These are phyloP conservation scores for Orthonychiurus folsomi DNA, from an alignment of 2,888 invertebrate species.

Conservation along the genomic window DNA sequence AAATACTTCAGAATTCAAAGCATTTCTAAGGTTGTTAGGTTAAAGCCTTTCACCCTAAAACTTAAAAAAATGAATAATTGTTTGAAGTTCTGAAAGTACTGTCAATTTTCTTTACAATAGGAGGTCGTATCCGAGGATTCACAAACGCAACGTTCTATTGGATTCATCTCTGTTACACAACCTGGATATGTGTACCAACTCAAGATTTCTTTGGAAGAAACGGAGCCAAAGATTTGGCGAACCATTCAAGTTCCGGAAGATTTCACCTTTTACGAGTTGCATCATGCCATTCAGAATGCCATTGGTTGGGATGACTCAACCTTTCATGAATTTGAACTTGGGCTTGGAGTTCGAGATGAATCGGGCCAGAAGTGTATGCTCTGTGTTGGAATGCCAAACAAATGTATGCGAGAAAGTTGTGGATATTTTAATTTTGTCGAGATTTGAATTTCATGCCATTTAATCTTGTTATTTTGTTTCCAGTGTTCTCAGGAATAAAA, in stretches of 20 bases:
- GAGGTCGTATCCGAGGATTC: no score
- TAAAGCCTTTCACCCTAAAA: no score
- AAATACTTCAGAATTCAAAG: no score
- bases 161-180: background rate
- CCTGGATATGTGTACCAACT: slow-evolving; percentile 2
- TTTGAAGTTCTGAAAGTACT: no score
- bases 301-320: background rate
- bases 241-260: slow-evolving; percentile 5
- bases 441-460: background rate
- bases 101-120: no score
- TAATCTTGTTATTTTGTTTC: no score
- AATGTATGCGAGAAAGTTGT: no score
- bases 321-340: background rate
- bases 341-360: background rate
- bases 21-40: no score
- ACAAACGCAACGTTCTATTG: background rate
- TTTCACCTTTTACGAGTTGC: background rate
- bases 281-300: background rate
- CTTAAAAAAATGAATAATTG: no score
- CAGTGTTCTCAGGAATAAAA: background rate
- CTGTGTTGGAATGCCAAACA: background rate
- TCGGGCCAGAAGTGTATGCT: no score
- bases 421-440: background rate
- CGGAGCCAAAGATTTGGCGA: slow-evolving; percentile 1
- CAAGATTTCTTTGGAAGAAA: slow-evolving; percentile 4